phyloP scores from a whole-genome alignment of 2,888 invertebrate species.

The Lapara coniferarum region DNA sequence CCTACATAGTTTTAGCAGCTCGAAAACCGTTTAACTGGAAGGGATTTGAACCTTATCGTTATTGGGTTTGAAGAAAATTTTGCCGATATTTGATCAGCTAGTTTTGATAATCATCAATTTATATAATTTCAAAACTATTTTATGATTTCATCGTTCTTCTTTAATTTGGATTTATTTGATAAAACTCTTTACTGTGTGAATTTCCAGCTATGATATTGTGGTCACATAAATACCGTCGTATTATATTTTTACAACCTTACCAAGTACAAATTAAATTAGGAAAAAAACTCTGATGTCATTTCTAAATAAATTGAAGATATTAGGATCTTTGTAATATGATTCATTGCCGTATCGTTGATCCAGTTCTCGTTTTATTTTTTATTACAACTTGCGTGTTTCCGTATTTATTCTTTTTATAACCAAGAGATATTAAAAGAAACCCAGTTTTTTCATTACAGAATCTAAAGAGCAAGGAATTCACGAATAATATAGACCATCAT shows the following conservation, averaged over 20 bases:
- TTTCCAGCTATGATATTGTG: no score
- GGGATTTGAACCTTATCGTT: constrained; percentile 25
- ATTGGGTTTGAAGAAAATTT: not conserved
- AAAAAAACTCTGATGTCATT: not conserved
- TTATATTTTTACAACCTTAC: no score
- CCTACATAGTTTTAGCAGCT: constrained; percentile 60
- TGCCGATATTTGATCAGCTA: not conserved
- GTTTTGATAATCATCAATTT: no score
- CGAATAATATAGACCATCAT: no score
- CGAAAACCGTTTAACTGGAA: constrained; percentile 51
- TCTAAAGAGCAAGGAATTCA: no score
- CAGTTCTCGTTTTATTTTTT: not conserved
- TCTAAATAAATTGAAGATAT: not conserved
- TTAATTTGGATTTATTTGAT: no score
- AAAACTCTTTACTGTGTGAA: no score
- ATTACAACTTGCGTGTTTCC: not conserved
- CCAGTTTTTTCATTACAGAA: not conserved
- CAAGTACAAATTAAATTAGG: no score
- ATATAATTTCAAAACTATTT: no score
- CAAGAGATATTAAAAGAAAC: not conserved
- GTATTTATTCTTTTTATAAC: not conserved
- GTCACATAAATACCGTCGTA: no score
- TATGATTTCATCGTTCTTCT: no score
- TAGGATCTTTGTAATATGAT: not conserved
- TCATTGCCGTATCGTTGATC: not conserved